Base-by-base conservation (phyloP, 1,140 invertebrate species). In the Formica selysi region DNA sequence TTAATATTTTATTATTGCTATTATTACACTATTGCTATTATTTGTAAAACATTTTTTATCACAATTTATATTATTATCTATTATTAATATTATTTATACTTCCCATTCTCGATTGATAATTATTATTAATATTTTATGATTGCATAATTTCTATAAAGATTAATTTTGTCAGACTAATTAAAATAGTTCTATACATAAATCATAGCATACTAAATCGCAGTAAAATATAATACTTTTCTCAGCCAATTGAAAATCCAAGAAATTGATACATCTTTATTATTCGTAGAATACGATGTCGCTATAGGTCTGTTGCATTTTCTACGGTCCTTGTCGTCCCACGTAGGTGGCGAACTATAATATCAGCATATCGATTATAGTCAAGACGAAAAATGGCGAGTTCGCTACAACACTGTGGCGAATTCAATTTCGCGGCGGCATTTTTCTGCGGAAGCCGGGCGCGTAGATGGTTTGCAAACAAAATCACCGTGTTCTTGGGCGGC, bases 391-490 rank as follows among this genome's bases (percentile, higher is more conserved):
- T 83, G 68, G 68, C 54, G 51, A 48, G 36, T 26, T 48, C 26
- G 79, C 79, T 68, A 61, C 61, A n/a, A 32, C 76, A 38, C 67
- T 73, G 79, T 83, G 68, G 79, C 79, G 79, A 83, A 83, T 83
- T 83, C 79, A 74, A 83, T 83, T 74, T 83, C 68, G 68, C 79
- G 79, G 68, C 62, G 73, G 73, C 32, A 64, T 48, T 78, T 76
- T 64, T 64, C 81, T 80, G 81, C 81, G 59, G 67, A 64, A 76
- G 70, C 59, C 57, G 41, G 22, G 59, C 73, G 54, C 73, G 81
- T 29, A 19, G 80, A 73, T 84, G 59, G 81, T 85, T 85, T 65
- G 81, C 81, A 64, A 85, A 78, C 81, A 78, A 78, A 85, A 78
- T 85, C 54, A 13, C n/a, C 70, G 70, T 61, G 41, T 65, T 85